Base-by-base conservation (phyloP, 2,888 invertebrate species). In the Andrena bicolor region DNA sequence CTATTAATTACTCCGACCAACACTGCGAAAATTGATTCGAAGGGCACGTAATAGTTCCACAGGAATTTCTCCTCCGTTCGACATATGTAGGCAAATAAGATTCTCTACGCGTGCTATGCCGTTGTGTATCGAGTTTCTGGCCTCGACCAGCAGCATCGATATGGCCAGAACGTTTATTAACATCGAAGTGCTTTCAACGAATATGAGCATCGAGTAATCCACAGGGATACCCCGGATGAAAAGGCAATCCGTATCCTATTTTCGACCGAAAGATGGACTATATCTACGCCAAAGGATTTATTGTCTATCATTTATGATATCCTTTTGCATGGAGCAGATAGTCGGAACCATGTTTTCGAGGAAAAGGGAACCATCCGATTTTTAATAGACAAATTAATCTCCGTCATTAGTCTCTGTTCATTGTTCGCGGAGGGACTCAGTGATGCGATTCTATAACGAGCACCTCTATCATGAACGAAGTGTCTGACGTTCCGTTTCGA, bases 121-220 rank as follows among this genome's bases (percentile, higher is more conserved):
- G 41, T 16, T 53, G 56, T 7, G 56, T 63, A 80, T 86, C 71
- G 80, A 66, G 60, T 56, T 41, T 23, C 68, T 41, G 58, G 32
- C 56, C 41, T 64, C 72, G 72, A 76, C n/a, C 28, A 20, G 41
- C 35, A 69, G 53, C 60, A 68, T 77, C 72, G 81, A 70, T 76
- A 80, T 64, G 70, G 20, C 77, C 74, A 63, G 77, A 84, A 75
- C 70, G 80, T 88, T 86, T 84, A 87, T 87, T 88, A 87, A 87
- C 87, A 86, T 60, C 76, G 88, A 84, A 82, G 77, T 72, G 80
- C 81, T 87, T 82, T 87, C 81, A 87, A 74, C 84, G 81, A 81
- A 78, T 72, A 74, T 66, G 88, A 85, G 79, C 80, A 75, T 41
- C 76, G 76, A 71, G 73, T 71, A 74, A 71, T 77, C 82, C 79